phyloP scores from a whole-genome alignment of 2,797 vertebrate species.

The Onychomys arenicola region DNA sequence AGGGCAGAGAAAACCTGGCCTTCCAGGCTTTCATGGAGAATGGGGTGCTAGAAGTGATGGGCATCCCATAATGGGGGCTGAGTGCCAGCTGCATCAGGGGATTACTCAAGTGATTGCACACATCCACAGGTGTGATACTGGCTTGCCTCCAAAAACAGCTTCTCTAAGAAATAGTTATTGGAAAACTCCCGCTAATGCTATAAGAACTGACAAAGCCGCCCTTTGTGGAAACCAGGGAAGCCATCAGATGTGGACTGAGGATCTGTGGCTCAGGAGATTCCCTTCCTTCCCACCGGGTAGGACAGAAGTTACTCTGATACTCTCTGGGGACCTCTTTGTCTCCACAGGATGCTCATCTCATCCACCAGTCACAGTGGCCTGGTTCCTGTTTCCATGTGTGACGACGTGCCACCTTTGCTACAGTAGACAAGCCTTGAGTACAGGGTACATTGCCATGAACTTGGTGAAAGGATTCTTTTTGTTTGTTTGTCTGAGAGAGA shows the following conservation, averaged over 20 bases:
- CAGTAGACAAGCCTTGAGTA: not conserved
- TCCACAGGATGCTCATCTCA: not conserved
- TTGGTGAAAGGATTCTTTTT: not conserved
- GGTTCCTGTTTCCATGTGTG: not conserved
- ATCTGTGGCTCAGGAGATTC: not conserved
- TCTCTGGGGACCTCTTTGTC: not conserved
- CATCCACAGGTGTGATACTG: not conserved
- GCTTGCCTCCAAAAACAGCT: not conserved
- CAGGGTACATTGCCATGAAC: fast-evolving
- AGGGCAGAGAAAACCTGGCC: not conserved
- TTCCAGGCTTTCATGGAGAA: not conserved
- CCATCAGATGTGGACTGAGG: too few species aligned
- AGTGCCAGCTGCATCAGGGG: too few species aligned
- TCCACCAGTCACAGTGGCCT: not conserved
- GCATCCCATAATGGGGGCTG: not conserved
- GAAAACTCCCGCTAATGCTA: not conserved
- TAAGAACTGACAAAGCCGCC: not conserved
- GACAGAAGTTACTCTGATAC: not conserved
- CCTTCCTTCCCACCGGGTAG: not conserved
- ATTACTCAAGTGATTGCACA: too few species aligned
- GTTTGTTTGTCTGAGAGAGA: not conserved
- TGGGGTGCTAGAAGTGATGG: not conserved
- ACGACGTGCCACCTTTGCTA: fast-evolving
- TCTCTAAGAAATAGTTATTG: not conserved
- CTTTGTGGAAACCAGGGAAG: not conserved